Evolutionary conservation across 1,140 invertebrate genomes (phyloP).

Genomic region (Odontomachus brunneus): DNA sequence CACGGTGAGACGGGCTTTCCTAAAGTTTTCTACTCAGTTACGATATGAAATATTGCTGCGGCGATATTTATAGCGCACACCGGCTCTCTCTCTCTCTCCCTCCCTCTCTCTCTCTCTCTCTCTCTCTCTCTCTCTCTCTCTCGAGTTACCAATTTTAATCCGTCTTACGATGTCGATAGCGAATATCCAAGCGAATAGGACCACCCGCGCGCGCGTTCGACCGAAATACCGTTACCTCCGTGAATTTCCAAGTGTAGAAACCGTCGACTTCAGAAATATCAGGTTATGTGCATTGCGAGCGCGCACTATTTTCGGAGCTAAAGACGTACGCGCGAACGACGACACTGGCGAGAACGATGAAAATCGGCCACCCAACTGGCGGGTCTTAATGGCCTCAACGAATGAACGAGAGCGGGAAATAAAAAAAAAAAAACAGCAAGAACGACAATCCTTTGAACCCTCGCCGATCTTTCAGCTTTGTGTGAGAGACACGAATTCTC

Average conservation of each 20-base stretch:
- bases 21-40: not conserved
- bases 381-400: constrained; percentile 60
- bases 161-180: constrained; percentile 49
- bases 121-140: no score
- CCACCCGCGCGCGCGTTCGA: constrained; percentile 55
- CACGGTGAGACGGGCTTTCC: not conserved
- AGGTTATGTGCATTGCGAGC: constrained; percentile 35
- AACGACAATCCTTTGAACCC: constrained; percentile 52
- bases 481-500: not conserved
- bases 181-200: constrained; percentile 52
- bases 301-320: constrained; percentile 63
- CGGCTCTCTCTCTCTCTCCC: no score
- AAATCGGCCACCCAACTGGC: constrained; percentile 70
- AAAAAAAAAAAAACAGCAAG: constrained; percentile 40
- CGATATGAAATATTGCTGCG: not conserved
- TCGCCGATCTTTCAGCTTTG: constrained; percentile 25
- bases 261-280: constrained; percentile 57
- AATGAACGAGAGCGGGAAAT: constrained; percentile 49
- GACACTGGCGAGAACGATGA: constrained; percentile 53
- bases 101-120: no score
- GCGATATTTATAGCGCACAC: not conserved
- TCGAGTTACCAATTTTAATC: constrained; percentile 1
- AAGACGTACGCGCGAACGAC: constrained; percentile 43
- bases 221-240: constrained; percentile 63
- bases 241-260: constrained; percentile 66